Conservation (phyloP, 2,113 vertebrate species). For the Lathamus discolor region DNA sequence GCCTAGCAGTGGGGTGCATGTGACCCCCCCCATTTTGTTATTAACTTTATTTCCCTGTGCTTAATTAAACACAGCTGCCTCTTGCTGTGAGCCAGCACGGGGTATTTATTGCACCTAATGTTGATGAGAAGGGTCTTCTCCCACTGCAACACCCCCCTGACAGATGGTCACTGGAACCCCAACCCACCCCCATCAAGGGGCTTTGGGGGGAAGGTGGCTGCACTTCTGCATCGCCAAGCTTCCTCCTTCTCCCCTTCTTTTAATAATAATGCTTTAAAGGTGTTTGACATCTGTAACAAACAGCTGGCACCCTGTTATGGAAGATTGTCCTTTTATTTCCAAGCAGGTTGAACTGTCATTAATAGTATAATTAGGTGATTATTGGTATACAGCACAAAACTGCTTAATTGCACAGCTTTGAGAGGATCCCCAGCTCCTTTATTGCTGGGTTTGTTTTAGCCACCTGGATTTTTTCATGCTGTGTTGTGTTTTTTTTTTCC, state of each 20-base stretch:
- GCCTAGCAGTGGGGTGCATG: not conserved
- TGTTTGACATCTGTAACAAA: constrained; percentile 84
- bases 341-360: constrained; percentile 86
- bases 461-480: constrained; percentile 64
- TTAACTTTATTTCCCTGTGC: constrained; percentile 10
- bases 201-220: not conserved
- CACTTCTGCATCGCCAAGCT: constrained; percentile 27
- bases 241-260: constrained; percentile 34
- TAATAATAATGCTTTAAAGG: constrained; percentile 77
- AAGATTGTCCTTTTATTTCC: constrained; percentile 82
- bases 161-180: not conserved
- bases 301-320: constrained; percentile 81
- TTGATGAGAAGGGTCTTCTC: not conserved
- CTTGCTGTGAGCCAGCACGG: constrained; percentile 8
- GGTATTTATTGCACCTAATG: constrained; percentile 36
- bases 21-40: not conserved
- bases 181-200: not conserved
- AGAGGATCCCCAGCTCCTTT: constrained; percentile 70
- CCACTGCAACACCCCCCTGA: not conserved
- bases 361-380: constrained; percentile 88
- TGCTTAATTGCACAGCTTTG: constrained; percentile 80
- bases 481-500: constrained; percentile 47
- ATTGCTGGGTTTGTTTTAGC: constrained; percentile 76
- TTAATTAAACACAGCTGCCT: constrained; percentile 65
- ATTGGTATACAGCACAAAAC: constrained; percentile 82